Percentiles rank a stretch among this genome's conserved stretches.
Evolutionary conservation across 1,140 invertebrate genomes (phyloP).

Genomic region (Drosophila sp.): DNA sequence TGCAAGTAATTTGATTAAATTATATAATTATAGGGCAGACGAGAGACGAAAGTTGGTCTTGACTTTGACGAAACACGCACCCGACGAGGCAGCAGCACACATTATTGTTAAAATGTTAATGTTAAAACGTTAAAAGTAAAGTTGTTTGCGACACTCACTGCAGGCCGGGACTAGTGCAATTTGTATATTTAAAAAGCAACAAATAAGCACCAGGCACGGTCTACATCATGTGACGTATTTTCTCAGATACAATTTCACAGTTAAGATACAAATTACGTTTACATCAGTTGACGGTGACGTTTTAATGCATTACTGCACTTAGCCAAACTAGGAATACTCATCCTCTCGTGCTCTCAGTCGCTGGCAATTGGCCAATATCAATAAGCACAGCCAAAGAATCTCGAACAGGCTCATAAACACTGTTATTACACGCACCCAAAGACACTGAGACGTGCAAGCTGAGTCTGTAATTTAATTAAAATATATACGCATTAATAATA

Average conservation of each 20-base stretch:
- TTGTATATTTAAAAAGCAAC: constrained; percentile 71
- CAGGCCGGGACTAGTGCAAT: constrained; percentile 83
- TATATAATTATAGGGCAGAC: constrained; percentile 75
- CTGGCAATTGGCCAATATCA: constrained; percentile 42
- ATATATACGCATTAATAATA: constrained; percentile 70
- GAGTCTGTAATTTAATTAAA: constrained; percentile 78
- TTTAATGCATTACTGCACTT: constrained; percentile 68
- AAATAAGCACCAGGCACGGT: constrained; percentile 82
- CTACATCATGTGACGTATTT: constrained; percentile 82
- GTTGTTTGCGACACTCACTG: constrained; percentile 75
- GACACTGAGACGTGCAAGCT: neutral
- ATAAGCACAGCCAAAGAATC: constrained; percentile 50
- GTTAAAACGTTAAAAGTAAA: constrained; percentile 19
- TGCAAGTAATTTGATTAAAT: constrained; percentile 82
- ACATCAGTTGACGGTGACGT: constrained; percentile 47
- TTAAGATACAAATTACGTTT: neutral
- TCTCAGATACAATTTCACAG: constrained; percentile 1
- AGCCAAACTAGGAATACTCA: constrained; percentile 21
- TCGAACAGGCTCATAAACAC: constrained; percentile 55
- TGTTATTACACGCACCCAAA: constrained; percentile 55
- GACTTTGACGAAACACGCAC: constrained; percentile 68
- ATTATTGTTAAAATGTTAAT: constrained; percentile 46
- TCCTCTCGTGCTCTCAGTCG: constrained; percentile 18
- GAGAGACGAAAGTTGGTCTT: constrained; percentile 42
- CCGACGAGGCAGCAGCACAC: constrained; percentile 28